Evolutionary conservation across 1,140 invertebrate genomes (phyloP).

Genomic region (Papilio aristodemus): DNA sequence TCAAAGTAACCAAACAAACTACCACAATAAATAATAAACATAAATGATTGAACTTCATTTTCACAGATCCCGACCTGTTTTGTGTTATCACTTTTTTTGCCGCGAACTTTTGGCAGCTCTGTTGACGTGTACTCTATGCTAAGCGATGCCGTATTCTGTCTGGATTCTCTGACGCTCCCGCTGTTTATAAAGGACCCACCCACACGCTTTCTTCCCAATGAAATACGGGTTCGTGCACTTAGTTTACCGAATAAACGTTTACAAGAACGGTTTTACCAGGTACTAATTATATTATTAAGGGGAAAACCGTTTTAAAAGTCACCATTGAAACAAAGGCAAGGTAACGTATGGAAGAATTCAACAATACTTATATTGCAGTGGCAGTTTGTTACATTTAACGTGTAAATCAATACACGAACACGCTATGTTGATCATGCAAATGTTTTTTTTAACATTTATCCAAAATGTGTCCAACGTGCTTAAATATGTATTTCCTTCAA

Average conservation of each 20-base stretch:
- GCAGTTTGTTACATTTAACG: too few species aligned
- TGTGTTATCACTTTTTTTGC: conserved; percentile 1
- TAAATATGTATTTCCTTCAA: too few species aligned
- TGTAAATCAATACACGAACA: too few species aligned
- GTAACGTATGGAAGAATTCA: too few species aligned
- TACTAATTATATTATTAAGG: conserved; percentile 1
- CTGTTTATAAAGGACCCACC: conserved; percentile 60
- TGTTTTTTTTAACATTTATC: too few species aligned
- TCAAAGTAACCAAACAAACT: conserved; percentile 44
- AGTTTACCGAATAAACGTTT: background rate
- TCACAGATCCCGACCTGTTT: conserved; percentile 28
- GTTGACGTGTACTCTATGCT: conserved; percentile 27
- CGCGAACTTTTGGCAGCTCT: conserved; percentile 9
- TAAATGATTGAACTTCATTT: conserved; percentile 45
- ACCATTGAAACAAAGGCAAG: background rate
- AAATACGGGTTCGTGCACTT: too few species aligned
- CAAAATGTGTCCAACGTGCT: too few species aligned
- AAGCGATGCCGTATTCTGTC: conserved; percentile 44
- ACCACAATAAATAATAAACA: conserved; percentile 49
- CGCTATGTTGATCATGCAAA: too few species aligned
- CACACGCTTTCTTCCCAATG: conserved; percentile 51
- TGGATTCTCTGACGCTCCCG: conserved; percentile 44
- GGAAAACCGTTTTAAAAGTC: conserved; percentile 1
- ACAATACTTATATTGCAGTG: too few species aligned
- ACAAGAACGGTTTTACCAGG: background rate